Evolutionary conservation across 2,113 vertebrate species (phyloP).

Genomic region (Etheostoma cragini): DNA sequence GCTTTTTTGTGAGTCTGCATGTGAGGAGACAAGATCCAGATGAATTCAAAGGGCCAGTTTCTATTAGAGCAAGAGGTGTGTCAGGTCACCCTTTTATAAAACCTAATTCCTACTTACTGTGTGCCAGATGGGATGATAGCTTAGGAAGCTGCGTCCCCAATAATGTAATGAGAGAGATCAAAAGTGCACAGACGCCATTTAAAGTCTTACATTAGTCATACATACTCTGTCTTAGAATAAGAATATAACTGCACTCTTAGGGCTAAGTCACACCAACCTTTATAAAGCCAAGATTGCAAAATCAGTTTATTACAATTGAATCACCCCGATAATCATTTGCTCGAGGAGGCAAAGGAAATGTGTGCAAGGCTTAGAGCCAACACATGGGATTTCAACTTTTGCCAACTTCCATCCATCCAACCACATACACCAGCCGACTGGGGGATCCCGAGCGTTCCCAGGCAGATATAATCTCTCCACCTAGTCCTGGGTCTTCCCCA

Average conservation of each 20-base stretch:
- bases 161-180: conserved; percentile 51
- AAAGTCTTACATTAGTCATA: conserved; percentile 32
- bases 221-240: neutral
- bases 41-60: conserved; percentile 58
- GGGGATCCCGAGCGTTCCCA: too few species aligned
- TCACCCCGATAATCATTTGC: neutral
- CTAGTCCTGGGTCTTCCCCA: too few species aligned
- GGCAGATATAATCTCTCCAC: too few species aligned
- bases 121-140: conserved; percentile 55
- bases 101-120: conserved; percentile 56
- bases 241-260: neutral
- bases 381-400: neutral
- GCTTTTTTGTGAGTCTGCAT: conserved; percentile 36
- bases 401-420: too few species aligned
- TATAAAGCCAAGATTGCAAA: neutral
- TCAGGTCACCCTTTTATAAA: conserved; percentile 73
- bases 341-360: neutral
- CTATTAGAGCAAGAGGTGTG: conserved; percentile 63
- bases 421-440: too few species aligned
- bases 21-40: conserved; percentile 50
- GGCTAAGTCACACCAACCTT: conserved; percentile 4
- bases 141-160: conserved; percentile 34
- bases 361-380: neutral
- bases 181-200: conserved; percentile 28
- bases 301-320: neutral